Percentiles rank a stretch among this genome's conserved stretches.
These are phyloP conservation scores for Sarcoramphus papa DNA, from an alignment of 2,797 vertebrate genomes.

Conservation along the genomic window DNA sequence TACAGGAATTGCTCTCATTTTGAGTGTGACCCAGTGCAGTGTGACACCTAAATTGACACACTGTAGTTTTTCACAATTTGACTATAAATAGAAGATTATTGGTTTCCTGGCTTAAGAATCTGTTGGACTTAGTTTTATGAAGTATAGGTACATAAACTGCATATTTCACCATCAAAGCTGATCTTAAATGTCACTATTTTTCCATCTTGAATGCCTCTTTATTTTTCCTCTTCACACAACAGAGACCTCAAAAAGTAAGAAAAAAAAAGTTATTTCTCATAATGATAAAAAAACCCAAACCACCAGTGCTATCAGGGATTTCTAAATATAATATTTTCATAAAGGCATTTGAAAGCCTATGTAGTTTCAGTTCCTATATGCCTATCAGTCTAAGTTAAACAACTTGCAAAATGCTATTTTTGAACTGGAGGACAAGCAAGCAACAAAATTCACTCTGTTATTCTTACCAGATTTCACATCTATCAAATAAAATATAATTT, in stretches of 20 bases:
- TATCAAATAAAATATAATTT: slow-evolving; percentile 12
- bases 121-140: background rate
- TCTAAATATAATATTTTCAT: background rate
- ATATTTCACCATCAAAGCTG: background rate
- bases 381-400: background rate
- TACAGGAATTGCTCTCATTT: background rate
- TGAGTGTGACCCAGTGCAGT: background rate
- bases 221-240: background rate
- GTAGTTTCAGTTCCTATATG: background rate
- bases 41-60: background rate
- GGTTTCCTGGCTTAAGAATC: background rate
- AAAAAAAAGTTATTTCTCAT: background rate
- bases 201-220: background rate
- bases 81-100: background rate
- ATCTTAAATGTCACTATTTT: background rate
- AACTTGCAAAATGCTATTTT: slow-evolving; percentile 35
- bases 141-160: background rate
- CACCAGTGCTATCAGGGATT: background rate
- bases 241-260: background rate
- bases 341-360: background rate
- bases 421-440: slow-evolving; percentile 10
- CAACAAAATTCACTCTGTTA: background rate
- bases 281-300: background rate
- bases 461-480: background rate
- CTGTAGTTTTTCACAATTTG: background rate